These are phyloP conservation scores for Euplagia quadripunctaria DNA, from an alignment of 2,888 invertebrate genomes.

Conservation along the genomic window DNA sequence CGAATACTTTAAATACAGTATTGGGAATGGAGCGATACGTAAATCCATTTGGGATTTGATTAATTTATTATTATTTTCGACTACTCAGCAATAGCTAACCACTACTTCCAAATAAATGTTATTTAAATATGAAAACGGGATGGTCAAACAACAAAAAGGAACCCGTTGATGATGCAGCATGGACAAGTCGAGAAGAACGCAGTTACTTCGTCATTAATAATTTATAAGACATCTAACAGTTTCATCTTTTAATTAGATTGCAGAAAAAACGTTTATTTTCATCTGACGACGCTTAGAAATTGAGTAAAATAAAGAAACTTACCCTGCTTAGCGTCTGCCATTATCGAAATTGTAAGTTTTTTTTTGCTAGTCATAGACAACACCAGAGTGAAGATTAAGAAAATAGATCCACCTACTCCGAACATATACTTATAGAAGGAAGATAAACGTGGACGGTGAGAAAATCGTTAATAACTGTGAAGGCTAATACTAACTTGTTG, in stretches of 20 bases:
- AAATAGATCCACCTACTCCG: not conserved
- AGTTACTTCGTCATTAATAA: not conserved
- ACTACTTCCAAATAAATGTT: not conserved
- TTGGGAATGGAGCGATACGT: not conserved
- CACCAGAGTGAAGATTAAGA: constrained; percentile 4
- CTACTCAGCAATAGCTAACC: not conserved
- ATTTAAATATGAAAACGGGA: constrained; percentile 2
- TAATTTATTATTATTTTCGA: no score
- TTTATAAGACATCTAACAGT: not conserved
- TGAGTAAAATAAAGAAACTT: constrained; percentile 51
- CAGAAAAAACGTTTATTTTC: constrained; percentile 6
- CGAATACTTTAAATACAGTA: not conserved
- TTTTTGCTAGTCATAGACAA: constrained; percentile 43
- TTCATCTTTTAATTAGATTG: not conserved
- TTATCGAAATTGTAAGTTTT: constrained; percentile 67
- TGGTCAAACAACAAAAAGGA: constrained; percentile 56
- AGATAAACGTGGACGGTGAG: not conserved
- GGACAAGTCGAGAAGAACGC: constrained; percentile 34
- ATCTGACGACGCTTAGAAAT: constrained; percentile 12
- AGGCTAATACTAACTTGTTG: no score
- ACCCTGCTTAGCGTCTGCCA: constrained; percentile 87
- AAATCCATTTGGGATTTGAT: not conserved
- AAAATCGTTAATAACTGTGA: no score
- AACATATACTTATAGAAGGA: not conserved
- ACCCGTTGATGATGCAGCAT: constrained; percentile 72